Evolutionary conservation across 2,797 vertebrate genomes (phyloP).

Genomic region (Bradypus variegatus): DNA sequence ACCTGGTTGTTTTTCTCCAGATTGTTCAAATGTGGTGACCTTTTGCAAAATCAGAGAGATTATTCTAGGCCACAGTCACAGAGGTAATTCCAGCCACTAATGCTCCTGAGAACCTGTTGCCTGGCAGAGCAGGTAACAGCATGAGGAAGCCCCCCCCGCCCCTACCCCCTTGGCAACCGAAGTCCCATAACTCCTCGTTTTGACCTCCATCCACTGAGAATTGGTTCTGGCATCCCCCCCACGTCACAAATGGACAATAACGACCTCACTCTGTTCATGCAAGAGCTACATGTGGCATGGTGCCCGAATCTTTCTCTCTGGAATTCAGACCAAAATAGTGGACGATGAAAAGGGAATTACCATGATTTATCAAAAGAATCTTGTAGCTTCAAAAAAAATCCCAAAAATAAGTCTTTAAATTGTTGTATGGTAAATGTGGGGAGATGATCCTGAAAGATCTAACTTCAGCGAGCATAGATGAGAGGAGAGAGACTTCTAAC

Average conservation of each 20-base stretch:
- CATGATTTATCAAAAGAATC: neutral
- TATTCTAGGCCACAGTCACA: neutral
- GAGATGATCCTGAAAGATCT: conserved; percentile 36
- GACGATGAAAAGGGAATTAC: neutral
- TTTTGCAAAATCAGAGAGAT: neutral
- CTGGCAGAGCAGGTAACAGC: neutral
- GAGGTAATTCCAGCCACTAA: neutral
- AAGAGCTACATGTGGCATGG: neutral
- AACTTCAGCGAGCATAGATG: conserved; percentile 27
- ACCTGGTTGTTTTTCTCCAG: neutral
- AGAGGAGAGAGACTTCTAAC: conserved; percentile 50
- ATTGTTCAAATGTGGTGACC: neutral
- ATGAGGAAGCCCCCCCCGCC: neutral
- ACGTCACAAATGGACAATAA: neutral
- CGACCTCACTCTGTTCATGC: neutral
- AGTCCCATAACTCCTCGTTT: neutral
- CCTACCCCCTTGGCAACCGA: neutral
- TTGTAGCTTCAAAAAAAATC: neutral
- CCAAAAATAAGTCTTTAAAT: conserved; percentile 16
- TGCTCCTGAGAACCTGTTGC: neutral
- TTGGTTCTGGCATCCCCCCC: neutral
- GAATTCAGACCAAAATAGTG: neutral
- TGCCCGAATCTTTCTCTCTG: no score
- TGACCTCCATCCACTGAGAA: neutral
- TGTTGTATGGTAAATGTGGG: neutral